Conservation (phyloP, 2,113 vertebrate species). For the Corythaixoides concolor region DNA sequence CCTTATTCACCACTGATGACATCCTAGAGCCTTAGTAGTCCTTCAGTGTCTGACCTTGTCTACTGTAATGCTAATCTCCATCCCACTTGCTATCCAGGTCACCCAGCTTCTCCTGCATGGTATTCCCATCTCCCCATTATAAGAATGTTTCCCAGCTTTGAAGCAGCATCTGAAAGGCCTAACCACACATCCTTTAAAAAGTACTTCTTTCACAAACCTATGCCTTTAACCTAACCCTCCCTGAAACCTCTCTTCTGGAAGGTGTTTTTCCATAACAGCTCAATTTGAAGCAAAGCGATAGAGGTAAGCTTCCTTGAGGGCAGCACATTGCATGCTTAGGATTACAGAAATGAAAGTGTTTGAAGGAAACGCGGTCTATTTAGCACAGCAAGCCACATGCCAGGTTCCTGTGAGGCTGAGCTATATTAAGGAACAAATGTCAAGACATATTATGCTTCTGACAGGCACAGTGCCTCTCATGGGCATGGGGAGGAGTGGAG, state of each 20-base stretch:
- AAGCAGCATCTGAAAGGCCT: background rate
- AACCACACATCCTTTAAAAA: background rate
- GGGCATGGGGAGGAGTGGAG: background rate
- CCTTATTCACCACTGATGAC: background rate
- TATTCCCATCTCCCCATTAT: background rate
- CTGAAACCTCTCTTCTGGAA: background rate
- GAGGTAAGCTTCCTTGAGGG: background rate
- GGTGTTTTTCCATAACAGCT: fast-evolving
- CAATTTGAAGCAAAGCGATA: background rate
- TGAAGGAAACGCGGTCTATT: background rate
- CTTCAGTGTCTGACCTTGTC: background rate
- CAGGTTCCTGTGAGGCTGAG: background rate
- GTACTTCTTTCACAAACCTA: background rate
- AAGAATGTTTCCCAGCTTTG: background rate
- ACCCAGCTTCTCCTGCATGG: background rate
- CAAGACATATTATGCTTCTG: background rate
- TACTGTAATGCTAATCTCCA: background rate
- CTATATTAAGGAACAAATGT: slow-evolving; percentile 12
- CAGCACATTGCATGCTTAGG: background rate
- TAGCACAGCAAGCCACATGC: background rate
- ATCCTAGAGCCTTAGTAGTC: background rate
- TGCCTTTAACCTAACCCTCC: background rate
- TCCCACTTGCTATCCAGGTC: background rate
- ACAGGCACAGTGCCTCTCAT: background rate
- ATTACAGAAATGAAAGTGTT: background rate